Conservation (phyloP, 2,113 vertebrate species). For the Eidolon helvum region DNA sequence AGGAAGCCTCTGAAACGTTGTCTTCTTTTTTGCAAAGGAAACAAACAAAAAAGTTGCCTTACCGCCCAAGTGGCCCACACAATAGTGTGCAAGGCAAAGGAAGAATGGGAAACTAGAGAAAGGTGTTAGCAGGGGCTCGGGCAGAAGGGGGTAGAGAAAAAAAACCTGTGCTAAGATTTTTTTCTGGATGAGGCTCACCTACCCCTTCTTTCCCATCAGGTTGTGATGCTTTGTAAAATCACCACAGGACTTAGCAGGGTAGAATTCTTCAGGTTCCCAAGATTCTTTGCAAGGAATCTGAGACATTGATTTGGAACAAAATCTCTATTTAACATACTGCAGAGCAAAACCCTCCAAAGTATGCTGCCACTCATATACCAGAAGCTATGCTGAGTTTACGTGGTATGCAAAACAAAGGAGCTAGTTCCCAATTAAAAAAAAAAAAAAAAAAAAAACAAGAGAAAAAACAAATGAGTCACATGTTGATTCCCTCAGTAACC, state of each 20-base stretch:
- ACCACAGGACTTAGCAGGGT: neutral
- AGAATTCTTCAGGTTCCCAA: neutral
- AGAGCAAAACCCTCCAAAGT: neutral
- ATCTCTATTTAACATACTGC: neutral
- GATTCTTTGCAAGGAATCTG: neutral
- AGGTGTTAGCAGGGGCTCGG: neutral
- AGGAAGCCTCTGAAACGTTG: neutral
- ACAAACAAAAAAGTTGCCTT: neutral
- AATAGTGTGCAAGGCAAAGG: neutral
- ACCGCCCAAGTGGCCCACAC: neutral
- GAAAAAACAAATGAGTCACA: neutral
- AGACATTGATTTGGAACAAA: neutral
- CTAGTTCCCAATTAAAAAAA: neutral
- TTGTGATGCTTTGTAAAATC: neutral
- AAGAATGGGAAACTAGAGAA: neutral
- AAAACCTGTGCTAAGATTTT: neutral
- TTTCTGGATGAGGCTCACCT: neutral
- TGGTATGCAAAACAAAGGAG: neutral
- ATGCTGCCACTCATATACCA: neutral
- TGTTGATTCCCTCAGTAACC: neutral
- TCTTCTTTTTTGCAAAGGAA: neutral
- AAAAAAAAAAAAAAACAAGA: neutral
- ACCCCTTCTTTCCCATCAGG: neutral
- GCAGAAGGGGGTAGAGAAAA: neutral
- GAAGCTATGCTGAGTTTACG: neutral